These are phyloP conservation scores for Brassicogethes aeneus DNA, from an alignment of 2,888 invertebrate genomes.

Conservation along the genomic window DNA sequence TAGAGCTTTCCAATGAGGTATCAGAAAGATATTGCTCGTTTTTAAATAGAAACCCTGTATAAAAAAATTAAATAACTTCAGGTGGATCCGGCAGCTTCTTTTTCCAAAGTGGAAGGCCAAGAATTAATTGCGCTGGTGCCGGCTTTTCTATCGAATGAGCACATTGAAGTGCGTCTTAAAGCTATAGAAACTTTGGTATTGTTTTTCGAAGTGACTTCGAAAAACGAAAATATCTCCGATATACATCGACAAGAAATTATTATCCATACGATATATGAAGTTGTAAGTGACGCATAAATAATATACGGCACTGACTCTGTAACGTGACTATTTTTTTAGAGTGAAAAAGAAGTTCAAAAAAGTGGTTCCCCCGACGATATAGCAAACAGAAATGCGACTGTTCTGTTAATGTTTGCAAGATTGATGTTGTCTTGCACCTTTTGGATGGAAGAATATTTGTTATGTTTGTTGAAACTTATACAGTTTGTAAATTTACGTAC, in stretches of 20 bases:
- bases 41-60: no score
- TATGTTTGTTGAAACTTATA: slow-evolving; percentile 46
- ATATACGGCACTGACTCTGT: no score
- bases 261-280: slow-evolving; percentile 32
- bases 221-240: slow-evolving; percentile 14
- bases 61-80: no score
- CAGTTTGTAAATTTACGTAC: slow-evolving; percentile 39
- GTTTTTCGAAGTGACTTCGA: slow-evolving; percentile 28
- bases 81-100: slow-evolving; percentile 27
- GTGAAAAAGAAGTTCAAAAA: neutral
- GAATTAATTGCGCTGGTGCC: slow-evolving; percentile 25
- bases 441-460: slow-evolving; percentile 46
- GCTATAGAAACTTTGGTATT: slow-evolving; percentile 34
- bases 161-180: slow-evolving; percentile 38
- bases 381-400: slow-evolving; percentile 48
- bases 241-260: slow-evolving; percentile 26
- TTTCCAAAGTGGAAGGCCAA: slow-evolving; percentile 22
- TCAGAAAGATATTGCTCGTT: no score
- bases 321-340: no score
- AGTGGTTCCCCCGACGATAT: slow-evolving; percentile 43
- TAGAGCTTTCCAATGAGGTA: no score
- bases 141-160: slow-evolving; percentile 34
- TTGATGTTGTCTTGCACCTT: slow-evolving; percentile 46
- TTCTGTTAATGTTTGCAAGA: slow-evolving; percentile 47
- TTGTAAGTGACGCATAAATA: slow-evolving; percentile 18